Percentiles rank a stretch among this genome's conserved stretches.
These are phyloP conservation scores for Onychostoma macrolepis DNA, from an alignment of 2,113 vertebrate species.

Conservation along the genomic window DNA sequence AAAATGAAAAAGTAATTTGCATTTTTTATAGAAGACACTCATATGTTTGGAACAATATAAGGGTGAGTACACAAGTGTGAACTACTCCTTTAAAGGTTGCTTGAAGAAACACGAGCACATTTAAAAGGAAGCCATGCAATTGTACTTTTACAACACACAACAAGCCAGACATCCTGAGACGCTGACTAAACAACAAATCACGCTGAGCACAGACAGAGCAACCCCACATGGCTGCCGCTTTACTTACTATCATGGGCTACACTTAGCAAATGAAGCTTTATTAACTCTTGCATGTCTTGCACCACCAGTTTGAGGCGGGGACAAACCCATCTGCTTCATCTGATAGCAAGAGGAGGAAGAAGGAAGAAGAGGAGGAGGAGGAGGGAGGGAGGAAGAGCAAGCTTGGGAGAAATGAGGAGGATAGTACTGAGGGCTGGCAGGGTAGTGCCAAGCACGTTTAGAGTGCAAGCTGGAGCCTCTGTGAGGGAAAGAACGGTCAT, in stretches of 20 bases:
- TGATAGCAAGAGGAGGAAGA: conserved; percentile 61
- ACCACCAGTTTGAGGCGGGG: conserved; percentile 67
- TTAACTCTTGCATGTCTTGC: conserved; percentile 74
- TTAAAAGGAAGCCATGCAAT: conserved; percentile 71
- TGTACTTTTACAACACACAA: conserved; percentile 48
- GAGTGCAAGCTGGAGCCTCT: conserved; percentile 69
- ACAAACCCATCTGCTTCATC: conserved; percentile 71
- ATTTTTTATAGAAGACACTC: not conserved
- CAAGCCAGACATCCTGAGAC: conserved; percentile 60
- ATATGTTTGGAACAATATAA: not conserved
- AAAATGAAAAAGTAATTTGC: not conserved
- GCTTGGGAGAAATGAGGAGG: conserved; percentile 62
- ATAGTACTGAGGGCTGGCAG: conserved; percentile 49
- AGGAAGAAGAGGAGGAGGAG: conserved; percentile 59
- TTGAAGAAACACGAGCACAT: conserved; percentile 39
- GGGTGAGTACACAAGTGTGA: not conserved
- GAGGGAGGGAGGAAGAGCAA: conserved; percentile 67
- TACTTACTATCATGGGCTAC: conserved; percentile 82
- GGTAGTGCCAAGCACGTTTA: conserved; percentile 67
- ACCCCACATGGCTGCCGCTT: conserved; percentile 61
- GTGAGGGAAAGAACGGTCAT: conserved; percentile 68
- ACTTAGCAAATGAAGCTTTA: conserved; percentile 74
- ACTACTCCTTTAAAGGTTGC: conserved; percentile 6
- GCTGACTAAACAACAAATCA: conserved; percentile 35
- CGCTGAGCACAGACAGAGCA: conserved; percentile 56